Base-by-base conservation (phyloP, 2,888 invertebrate genomes). In the Elegia similella region DNA sequence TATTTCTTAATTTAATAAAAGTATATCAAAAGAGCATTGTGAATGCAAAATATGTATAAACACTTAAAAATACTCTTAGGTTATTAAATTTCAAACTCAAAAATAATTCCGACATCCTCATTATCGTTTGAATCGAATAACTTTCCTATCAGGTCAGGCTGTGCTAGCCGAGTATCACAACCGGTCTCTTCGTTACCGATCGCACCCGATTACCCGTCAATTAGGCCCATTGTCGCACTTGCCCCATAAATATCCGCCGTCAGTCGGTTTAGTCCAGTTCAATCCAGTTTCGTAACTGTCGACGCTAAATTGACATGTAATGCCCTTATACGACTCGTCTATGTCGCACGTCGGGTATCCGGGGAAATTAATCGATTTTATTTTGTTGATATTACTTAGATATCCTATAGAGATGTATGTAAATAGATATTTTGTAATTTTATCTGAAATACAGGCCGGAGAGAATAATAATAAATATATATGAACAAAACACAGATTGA, bases 171-270 rank as follows among this genome's bases (percentile, higher is more conserved):
- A 56, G 62, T 57, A 66, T 62, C 70, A 72, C 71, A 70, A 75
- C 75, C 74, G 75, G 75, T 70, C 71, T 69, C 76, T 82, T 83
- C 81, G 82, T 81, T 84, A 82, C 62, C 66, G 69, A 60, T 68
- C 65, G 62, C 62, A 84, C 84, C 78, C 82, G 86, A 86, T 85
- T 83, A 81, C 76, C 83, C 82, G 86, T 86, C 87, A 87, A 86
- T 87, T 87, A 86, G 78, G 79, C 63, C 78, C 80, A 86, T 86
- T 87, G 87, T 87, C 85, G 83, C 80, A 72, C 69, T 64, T 71
- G 64, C 70, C 74, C 80, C 80, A 76, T 83, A 84, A 85, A 86
- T 83, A 86, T 82, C 73, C 70, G 67, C 72, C 76, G 75, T 75
- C 73, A 73, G 72, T 73, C 69, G 65, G 71, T 70, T 66, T 69